Percentiles rank a stretch among this genome's conserved stretches.
phyloP scores from a whole-genome alignment of 2,113 vertebrate species.

The Podarcis muralis region DNA sequence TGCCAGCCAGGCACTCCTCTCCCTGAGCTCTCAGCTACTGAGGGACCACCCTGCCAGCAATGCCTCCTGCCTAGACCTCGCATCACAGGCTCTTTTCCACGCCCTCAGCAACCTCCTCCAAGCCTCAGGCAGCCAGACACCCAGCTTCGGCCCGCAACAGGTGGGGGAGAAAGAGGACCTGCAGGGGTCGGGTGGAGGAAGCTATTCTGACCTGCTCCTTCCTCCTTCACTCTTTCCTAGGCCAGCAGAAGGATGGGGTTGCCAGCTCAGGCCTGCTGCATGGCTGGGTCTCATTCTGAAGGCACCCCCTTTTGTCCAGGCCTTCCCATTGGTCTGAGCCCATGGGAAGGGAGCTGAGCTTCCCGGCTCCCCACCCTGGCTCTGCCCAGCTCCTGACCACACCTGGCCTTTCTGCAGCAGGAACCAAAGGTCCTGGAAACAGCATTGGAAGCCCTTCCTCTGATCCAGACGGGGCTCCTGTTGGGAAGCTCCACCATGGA shows the following conservation, averaged over 20 bases:
- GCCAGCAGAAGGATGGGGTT: not conserved
- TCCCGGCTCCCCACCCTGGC: not conserved
- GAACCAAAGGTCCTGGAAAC: conserved; percentile 12
- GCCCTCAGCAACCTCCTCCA: not conserved
- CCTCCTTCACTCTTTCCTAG: too few species aligned
- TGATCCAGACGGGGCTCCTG: conserved; percentile 28
- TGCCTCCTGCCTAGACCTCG: not conserved
- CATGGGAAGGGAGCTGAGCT: too few species aligned
- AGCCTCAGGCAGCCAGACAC: not conserved
- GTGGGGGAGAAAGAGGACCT: not conserved
- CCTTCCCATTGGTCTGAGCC: too few species aligned
- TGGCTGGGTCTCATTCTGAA: too few species aligned
- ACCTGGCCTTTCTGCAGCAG: conserved; percentile 13
- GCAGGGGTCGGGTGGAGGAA: not conserved
- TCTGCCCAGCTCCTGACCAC: too few species aligned
- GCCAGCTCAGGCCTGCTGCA: too few species aligned
- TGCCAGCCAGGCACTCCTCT: too few species aligned
- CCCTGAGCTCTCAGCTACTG: too few species aligned
- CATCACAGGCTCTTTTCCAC: conserved; percentile 2
- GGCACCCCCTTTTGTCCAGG: too few species aligned
- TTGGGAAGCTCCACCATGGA: not conserved
- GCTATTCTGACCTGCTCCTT: too few species aligned
- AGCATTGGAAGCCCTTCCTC: conserved; percentile 21
- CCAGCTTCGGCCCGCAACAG: not conserved
- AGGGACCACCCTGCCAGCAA: rapidly evolving